Percentiles rank a stretch among this genome's conserved stretches.
Conservation (phyloP, 2,113 vertebrate genomes). For the Notarius quadriscutis region DNA sequence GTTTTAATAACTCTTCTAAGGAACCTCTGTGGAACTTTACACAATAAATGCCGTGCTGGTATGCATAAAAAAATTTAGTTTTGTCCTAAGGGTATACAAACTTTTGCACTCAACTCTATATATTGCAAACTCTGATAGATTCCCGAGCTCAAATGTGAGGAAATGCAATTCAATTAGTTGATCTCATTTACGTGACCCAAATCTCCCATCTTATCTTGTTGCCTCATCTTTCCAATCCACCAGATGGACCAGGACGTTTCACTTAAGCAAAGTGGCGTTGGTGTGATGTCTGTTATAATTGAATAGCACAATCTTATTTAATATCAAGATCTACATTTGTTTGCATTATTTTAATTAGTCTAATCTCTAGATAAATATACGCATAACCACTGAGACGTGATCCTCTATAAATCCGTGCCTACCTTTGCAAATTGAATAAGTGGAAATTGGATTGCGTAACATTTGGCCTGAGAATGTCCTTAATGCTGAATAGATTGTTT, state of each 20-base stretch:
- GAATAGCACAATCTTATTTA: not conserved
- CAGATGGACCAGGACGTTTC: not conserved
- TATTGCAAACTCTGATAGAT: not conserved
- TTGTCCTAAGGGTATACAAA: not conserved
- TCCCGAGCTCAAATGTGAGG: not conserved
- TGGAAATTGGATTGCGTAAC: conserved; percentile 41
- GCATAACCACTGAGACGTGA: conserved; percentile 15
- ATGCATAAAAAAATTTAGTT: not conserved
- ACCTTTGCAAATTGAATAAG: conserved; percentile 32
- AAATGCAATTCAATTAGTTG: not conserved
- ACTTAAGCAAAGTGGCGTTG: not conserved
- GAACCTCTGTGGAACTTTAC: not conserved
- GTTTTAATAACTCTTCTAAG: not conserved
- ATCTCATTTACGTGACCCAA: conserved; percentile 18
- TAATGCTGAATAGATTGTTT: conserved; percentile 1
- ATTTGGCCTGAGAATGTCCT: not conserved
- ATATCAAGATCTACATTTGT: not conserved
- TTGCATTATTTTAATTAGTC: conserved; percentile 11
- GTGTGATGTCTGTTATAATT: not conserved
- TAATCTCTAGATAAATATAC: conserved; percentile 10
- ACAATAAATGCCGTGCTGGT: not conserved
- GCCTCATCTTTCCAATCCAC: not conserved
- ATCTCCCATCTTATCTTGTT: conserved; percentile 16
- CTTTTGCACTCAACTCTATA: not conserved
- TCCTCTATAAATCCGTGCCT: conserved; percentile 28